phyloP scores from a whole-genome alignment of 2,888 invertebrate species.

The Dilophus febrilis region DNA sequence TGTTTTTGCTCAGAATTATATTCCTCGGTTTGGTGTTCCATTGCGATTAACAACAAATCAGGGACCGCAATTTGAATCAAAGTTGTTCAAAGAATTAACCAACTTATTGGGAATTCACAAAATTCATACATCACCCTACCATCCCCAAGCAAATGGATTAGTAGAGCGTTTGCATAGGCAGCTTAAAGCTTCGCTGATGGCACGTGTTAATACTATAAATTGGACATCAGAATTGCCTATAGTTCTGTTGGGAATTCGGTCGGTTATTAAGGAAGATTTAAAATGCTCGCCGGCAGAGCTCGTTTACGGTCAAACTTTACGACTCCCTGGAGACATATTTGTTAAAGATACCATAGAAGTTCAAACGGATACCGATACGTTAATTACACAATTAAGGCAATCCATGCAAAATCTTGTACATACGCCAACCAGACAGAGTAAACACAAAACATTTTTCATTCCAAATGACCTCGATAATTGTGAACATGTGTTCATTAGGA shows the following conservation, averaged over 20 bases:
- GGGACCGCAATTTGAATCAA: conserved; percentile 19
- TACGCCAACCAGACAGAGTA: no score
- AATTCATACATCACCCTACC: conserved; percentile 18
- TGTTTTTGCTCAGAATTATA: conserved; percentile 22
- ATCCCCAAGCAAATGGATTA: conserved; percentile 24
- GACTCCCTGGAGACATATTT: not conserved
- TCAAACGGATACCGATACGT: no score
- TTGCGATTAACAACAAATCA: conserved; percentile 14
- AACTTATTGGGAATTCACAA: conserved; percentile 15
- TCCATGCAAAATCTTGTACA: no score
- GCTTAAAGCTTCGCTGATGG: conserved; percentile 22
- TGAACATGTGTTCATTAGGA: no score
- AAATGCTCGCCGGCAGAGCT: conserved; percentile 17
- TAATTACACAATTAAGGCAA: no score
- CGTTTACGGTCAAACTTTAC: conserved; percentile 16
- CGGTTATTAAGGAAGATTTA: conserved; percentile 17
- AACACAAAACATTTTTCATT: no score
- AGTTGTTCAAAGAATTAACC: conserved; percentile 16
- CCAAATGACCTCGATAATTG: no score
- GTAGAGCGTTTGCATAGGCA: conserved; percentile 26
- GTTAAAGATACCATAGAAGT: no score
- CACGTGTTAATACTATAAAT: conserved; percentile 10
- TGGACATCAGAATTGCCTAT: conserved; percentile 18
- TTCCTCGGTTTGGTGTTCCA: conserved; percentile 26
- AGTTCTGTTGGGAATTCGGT: conserved; percentile 19